These are phyloP conservation scores for Agelaius tricolor DNA, from an alignment of 2,113 vertebrate species.

Conservation along the genomic window DNA sequence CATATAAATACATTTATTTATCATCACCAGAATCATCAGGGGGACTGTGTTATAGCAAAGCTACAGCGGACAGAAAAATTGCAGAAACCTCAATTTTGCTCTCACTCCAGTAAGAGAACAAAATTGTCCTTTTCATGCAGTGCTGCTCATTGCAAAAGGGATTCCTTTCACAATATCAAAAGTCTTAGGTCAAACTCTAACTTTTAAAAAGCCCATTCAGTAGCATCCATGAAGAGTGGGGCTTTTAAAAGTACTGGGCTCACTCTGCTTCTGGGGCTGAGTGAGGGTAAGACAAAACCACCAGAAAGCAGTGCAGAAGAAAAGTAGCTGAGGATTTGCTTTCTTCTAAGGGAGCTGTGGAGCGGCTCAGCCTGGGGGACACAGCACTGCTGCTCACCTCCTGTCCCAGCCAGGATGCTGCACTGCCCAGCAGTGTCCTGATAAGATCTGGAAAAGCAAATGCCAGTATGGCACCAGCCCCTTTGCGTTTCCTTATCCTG, in stretches of 20 bases:
- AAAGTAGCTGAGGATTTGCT: background rate
- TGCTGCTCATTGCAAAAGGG: background rate
- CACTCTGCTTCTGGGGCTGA: background rate
- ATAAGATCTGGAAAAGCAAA: background rate
- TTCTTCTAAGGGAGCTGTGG: background rate
- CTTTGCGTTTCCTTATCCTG: background rate
- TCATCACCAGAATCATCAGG: background rate
- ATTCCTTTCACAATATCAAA: background rate
- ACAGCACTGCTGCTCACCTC: fast-evolving
- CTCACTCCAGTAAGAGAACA: background rate
- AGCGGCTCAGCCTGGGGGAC: background rate
- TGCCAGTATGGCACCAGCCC: background rate
- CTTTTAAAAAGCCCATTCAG: background rate
- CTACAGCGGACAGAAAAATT: background rate
- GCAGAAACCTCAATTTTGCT: background rate
- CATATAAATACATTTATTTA: slow-evolving; percentile 36
- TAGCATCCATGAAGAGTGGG: background rate
- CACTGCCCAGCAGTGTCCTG: background rate
- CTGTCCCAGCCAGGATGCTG: background rate
- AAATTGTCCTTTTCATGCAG: background rate
- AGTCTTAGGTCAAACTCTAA: background rate
- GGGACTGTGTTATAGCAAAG: background rate
- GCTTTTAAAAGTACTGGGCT: background rate
- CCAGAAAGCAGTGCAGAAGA: background rate
- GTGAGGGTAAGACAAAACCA: background rate